phyloP scores from a whole-genome alignment of 2,113 vertebrate species.

The Scolopax mira region DNA sequence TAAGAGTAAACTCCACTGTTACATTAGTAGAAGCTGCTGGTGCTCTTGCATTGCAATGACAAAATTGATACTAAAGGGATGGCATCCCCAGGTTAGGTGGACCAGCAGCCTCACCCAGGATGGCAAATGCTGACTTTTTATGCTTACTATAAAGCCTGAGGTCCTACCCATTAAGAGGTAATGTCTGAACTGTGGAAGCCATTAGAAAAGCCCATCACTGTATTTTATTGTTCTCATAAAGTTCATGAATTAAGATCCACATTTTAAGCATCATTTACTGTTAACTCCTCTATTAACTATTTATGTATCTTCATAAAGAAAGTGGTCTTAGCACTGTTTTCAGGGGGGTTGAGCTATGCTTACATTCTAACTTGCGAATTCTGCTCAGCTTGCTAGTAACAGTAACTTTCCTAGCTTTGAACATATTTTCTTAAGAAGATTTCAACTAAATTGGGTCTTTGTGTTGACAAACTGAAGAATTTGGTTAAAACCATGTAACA shows the following conservation, averaged over 20 bases:
- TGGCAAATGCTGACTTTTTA: background rate
- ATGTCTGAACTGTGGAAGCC: background rate
- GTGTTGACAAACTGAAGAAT: background rate
- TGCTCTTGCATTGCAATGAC: background rate
- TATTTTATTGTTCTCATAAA: constrained; percentile 38
- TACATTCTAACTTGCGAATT: background rate
- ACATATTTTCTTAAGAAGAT: background rate
- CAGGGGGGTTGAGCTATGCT: background rate
- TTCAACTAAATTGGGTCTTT: background rate
- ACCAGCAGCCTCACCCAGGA: background rate
- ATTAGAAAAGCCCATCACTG: background rate
- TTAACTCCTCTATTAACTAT: constrained; percentile 23
- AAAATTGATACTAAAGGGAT: background rate
- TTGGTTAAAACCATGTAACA: background rate
- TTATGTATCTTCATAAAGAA: background rate
- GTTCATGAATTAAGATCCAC: background rate
- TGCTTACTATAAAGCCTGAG: background rate
- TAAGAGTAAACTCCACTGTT: background rate
- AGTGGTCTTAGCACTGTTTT: background rate
- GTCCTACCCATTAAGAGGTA: background rate
- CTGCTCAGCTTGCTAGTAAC: background rate
- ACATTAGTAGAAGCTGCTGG: background rate
- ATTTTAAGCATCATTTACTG: constrained; percentile 24
- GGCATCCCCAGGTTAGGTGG: background rate
- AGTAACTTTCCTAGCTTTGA: background rate